Evolutionary conservation across 1,140 invertebrate species (phyloP).

Genomic region (Goniozus legneri): DNA sequence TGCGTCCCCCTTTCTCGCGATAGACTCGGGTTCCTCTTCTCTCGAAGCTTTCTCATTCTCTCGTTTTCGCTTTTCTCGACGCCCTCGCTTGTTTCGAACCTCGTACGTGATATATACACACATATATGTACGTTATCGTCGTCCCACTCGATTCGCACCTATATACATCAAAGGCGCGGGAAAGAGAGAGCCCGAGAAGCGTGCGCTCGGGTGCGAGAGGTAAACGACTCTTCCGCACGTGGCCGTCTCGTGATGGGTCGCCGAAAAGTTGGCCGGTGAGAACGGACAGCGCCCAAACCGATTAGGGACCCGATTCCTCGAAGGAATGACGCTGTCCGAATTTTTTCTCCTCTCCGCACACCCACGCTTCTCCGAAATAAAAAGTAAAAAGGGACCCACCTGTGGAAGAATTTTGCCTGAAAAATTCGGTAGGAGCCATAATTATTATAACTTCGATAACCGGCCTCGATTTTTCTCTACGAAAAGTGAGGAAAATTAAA

Average conservation of each 20-base stretch:
- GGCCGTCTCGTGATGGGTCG: slow-evolving; percentile 18
- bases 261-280: slow-evolving; percentile 16
- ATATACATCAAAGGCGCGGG: not conserved
- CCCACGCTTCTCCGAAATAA: not conserved
- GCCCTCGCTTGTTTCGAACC: no score
- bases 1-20: no score
- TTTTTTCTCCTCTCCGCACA: not conserved
- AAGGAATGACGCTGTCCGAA: no score
- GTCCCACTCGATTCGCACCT: no score
- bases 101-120: not conserved
- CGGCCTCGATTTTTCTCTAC: no score
- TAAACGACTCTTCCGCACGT: slow-evolving; percentile 36
- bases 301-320: no score
- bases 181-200: slow-evolving; percentile 12
- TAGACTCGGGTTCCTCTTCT: no score
- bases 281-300: not conserved
- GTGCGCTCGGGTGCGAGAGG: slow-evolving; percentile 20
- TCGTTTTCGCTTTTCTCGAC: slow-evolving; percentile 2
- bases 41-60: not conserved
- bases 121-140: not conserved
- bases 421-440: no score
- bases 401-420: no score
- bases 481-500: no score
- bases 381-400: no score
- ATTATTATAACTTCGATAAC: no score